Base-by-base conservation (phyloP, 1,140 invertebrate species). In the Hormaphis cornu region DNA sequence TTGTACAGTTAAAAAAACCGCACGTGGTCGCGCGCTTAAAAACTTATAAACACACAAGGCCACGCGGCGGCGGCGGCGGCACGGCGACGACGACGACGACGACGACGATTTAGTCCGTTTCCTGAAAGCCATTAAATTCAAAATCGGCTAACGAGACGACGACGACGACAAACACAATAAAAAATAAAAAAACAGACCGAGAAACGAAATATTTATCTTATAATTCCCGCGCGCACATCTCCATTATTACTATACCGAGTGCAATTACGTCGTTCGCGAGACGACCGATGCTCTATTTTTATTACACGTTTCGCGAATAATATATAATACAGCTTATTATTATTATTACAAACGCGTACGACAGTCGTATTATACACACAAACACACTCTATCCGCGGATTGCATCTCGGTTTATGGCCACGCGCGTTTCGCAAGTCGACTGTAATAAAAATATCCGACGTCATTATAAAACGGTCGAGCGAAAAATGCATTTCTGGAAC, bases 51-150 rank as follows among this genome's bases (percentile, higher is more conserved):
- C n/a, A n/a, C n/a, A 28, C 26, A 48, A 63, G 42, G 59, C 44
- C 44, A 63, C 42, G 42, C 56, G 20, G 37, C 26, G 22, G 42
- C 42, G 4, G 18, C 42, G 35, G 6, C 35, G 35, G 35, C 7
- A 37, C 35, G 35, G 35, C n/a, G n/a, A n/a, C 42, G 12, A n/a
- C 16, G 5, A n/a, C 42, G 4, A 46, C 42, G 35, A 8, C 35
- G 35, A 14, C 7, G 14, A 18, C 28, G 26, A 2, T 5, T 48
- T 20, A 63, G 26, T 48, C 59, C 28, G 18, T 63, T 63, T 63
- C 59, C 59, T 63, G 59, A 63, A 63, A 63, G 26, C 58, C 16
- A 61, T 61, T 61, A 61, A 63, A 63, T 44, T 61, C 8, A 22
- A 63, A 63, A 46, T 63, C 59, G 28, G 42, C 59, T 63, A 63